Evolutionary conservation across 2,113 vertebrate genomes (phyloP), one percentile per base, ranked within the genome.

Genomic region (Origma solitaria): DNA sequence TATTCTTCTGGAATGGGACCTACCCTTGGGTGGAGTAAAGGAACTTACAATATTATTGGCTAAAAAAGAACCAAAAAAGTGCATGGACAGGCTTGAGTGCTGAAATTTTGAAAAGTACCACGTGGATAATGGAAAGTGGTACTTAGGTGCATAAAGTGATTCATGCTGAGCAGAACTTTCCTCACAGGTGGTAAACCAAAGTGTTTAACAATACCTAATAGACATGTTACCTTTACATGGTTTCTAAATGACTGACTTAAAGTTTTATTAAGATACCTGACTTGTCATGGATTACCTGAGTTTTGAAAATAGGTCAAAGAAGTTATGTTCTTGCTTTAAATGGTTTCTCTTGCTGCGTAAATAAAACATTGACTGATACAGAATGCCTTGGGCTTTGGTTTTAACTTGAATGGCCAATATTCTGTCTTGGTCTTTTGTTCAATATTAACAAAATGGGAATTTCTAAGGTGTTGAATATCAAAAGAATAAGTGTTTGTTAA

Each of bases 201-300:
- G 40, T 5, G 24, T 64, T 90, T 68, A 42, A 40, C 8, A 71
- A 4, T 23, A 35, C 58, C 7, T 54, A 38, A 24, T 14, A 47
- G 14, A 4, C 44, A 9, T 44, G 22, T 72, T 86, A 37, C 13
- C 22, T 15, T 20, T 44, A 17, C 0, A 0, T 35, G 27, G 4
- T 60, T 82, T 86, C 28, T 82, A 37, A 82, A 69, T 69, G 3
- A 49, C 18, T 40, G 35, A 9, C 22, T 90, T 38, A 47, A 33
- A 5, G n/a, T 51, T 49, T 28, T 51, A 8, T 54, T 28, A 64
- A 68, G 30, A 16, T 35, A 27, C 68, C 71, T 60, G 11, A 20
- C 31, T 73, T 15, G 15, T 61, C 22, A 37, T 72, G 22, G n/a
- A n/a, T 69, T 79, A 64, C 18, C 22, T 1, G 4, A 19, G 28